These are phyloP conservation scores for Bungarus multicinctus DNA, from an alignment of 2,113 vertebrate genomes.

Conservation along the genomic window DNA sequence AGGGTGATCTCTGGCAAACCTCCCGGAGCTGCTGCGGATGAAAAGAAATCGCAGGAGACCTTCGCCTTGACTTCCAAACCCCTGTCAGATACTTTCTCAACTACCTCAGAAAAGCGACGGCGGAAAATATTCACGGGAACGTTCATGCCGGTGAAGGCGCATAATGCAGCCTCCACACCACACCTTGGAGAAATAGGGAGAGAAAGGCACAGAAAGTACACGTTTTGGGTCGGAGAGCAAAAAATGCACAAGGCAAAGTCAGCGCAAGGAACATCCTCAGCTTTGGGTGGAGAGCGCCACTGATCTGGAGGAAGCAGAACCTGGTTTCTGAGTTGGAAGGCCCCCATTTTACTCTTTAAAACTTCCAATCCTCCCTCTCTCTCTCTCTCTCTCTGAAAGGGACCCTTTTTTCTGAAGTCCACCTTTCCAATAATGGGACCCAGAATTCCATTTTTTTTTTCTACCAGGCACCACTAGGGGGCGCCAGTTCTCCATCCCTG, in stretches of 20 bases:
- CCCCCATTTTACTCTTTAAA: neutral
- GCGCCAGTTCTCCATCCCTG: neutral
- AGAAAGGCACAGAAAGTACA: neutral
- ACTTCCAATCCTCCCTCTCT: neutral
- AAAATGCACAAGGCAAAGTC: neutral
- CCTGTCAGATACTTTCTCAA: neutral
- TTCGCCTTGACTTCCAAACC: neutral
- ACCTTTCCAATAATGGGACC: neutral
- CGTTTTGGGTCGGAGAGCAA: neutral
- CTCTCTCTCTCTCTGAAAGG: neutral
- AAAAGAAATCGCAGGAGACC: neutral
- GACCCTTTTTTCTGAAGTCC: neutral
- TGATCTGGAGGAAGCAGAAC: neutral
- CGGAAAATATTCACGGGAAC: neutral
- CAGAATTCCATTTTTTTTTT: too few relatives aligned
- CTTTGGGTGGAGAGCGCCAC: neutral
- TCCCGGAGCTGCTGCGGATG: neutral
- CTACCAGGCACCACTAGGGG: neutral
- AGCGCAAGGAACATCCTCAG: neutral
- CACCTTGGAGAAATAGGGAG: neutral
- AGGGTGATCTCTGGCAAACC: neutral
- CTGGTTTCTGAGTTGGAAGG: neutral
- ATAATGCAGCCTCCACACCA: neutral
- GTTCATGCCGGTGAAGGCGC: neutral
- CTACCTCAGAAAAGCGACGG: neutral